Evolutionary conservation across 2,797 vertebrate genomes (phyloP).

Genomic region (Furcifer pardalis): DNA sequence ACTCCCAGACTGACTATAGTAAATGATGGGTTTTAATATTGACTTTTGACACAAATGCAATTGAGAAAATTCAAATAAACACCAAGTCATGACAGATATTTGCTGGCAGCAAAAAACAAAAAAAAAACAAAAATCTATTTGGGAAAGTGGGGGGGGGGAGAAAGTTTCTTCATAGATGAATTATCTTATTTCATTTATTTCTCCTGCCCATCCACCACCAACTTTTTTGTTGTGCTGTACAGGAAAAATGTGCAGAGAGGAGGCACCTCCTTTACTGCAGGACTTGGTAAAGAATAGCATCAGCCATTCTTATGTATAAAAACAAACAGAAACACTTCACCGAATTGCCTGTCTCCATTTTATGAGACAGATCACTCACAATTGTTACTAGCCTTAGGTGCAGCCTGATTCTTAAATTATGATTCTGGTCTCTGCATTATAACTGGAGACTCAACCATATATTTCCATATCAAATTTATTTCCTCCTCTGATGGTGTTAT

Average conservation of each 20-base stretch:
- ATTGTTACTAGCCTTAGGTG: slow-evolving; percentile 18
- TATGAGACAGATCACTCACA: slow-evolving; percentile 29
- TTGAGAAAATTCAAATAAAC: slow-evolving; percentile 34
- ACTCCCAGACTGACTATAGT: not conserved
- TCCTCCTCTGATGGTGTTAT: slow-evolving; percentile 28
- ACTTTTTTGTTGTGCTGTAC: slow-evolving; percentile 11
- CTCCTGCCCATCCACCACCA: not conserved
- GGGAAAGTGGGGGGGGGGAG: not conserved
- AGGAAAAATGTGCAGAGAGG: slow-evolving; percentile 38
- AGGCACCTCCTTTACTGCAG: slow-evolving; percentile 33
- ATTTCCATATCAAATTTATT: slow-evolving; percentile 24
- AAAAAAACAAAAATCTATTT: not conserved
- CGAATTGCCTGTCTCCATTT: slow-evolving; percentile 43
- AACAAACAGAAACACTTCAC: slow-evolving; percentile 28
- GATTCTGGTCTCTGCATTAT: slow-evolving; percentile 34
- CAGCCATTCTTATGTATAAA: slow-evolving; percentile 27
- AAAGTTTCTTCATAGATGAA: slow-evolving; percentile 33
- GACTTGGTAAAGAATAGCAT: slow-evolving; percentile 34
- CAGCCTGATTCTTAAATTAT: slow-evolving; percentile 36
- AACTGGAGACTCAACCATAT: slow-evolving; percentile 8
- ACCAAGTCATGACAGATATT: slow-evolving; percentile 3
- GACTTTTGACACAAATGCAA: slow-evolving; percentile 3
- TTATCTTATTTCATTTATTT: not conserved
- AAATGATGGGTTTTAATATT: slow-evolving; percentile 25
- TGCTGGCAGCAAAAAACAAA: not conserved